Evolutionary conservation across 2,113 vertebrate genomes (phyloP), one percentile per base, ranked within the genome.

Genomic region (Silurus asotus): DNA sequence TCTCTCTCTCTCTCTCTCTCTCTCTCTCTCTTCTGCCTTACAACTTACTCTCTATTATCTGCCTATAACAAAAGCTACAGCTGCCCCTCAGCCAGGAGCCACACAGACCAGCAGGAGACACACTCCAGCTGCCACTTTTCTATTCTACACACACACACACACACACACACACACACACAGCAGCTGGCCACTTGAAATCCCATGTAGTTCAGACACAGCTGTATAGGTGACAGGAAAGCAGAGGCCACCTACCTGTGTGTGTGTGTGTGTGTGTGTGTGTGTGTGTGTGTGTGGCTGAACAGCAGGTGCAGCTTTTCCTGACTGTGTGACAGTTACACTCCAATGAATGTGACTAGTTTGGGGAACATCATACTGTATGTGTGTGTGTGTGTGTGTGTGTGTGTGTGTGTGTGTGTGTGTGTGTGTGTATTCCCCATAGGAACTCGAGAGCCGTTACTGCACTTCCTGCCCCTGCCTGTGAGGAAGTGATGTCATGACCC

Each of bases 401-500:
- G n/a, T 65, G 48, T 48, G 51, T 15, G 28, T 48, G 83, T 69
- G 49, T 45, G 55, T 56, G 56, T 74, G 51, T 28, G 55, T 55
- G 64, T 74, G 59, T 28, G 51, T 65, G 77, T 65, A n/a, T 23
- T 78, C 81, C 55, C 75, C 65, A 72, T 74, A 88, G 92, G 92
- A 93, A 88, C 89, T 91, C 86, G 67, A 92, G 89, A 91, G 86
- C 82, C 84, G 87, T 88, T 78, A 88, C 91, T 82, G 59, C 87
- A 84, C 89, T 93, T 95, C 93, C 93, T 94, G 92, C 85, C 91
- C 77, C 92, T 92, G 87, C 87, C 90, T 83, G 86, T 56, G 49
- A 93, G 94, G 94, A 95, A 94, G 91, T 95, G 85, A 94, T 94
- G 94, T 94, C 93, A 93, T 91, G 94, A 94, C 94, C 93, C 90